phyloP scores from a whole-genome alignment of 2,888 invertebrate species.

The Ommatoiulus sabulosus region DNA sequence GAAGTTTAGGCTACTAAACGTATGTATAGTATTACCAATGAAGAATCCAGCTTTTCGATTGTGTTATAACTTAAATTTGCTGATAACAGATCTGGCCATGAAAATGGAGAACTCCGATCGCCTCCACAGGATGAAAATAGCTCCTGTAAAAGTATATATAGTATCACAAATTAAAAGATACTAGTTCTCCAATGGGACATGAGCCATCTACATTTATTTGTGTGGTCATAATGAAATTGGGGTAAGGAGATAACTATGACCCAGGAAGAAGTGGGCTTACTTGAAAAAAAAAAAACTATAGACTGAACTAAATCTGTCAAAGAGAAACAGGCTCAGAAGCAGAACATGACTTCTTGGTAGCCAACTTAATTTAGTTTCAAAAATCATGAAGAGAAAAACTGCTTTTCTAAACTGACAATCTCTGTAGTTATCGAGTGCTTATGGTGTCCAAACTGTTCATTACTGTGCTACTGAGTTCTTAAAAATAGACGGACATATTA shows the following conservation, averaged over 20 bases:
- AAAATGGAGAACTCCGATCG: conserved; percentile 56
- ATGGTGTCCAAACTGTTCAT: neutral
- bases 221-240: neutral
- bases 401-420: too few relatives aligned
- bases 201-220: neutral
- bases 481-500: too few relatives aligned
- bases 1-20: neutral
- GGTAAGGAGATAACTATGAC: too few relatives aligned
- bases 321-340: too few relatives aligned
- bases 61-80: conserved; percentile 55
- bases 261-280: neutral
- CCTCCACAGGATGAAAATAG: conserved; percentile 57
- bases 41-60: conserved; percentile 53
- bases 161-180: neutral
- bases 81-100: conserved; percentile 55
- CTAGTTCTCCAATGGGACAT: neutral
- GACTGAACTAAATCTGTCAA: too few relatives aligned
- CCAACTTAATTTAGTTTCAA: too few relatives aligned
- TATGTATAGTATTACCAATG: conserved; percentile 52
- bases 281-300: neutral
- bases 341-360: too few relatives aligned
- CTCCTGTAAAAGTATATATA: conserved; percentile 51
- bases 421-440: too few relatives aligned
- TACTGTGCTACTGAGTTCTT: too few relatives aligned
- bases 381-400: too few relatives aligned